phyloP scores from a whole-genome alignment of 2,888 invertebrate species.

The Geophilus truncorum region DNA sequence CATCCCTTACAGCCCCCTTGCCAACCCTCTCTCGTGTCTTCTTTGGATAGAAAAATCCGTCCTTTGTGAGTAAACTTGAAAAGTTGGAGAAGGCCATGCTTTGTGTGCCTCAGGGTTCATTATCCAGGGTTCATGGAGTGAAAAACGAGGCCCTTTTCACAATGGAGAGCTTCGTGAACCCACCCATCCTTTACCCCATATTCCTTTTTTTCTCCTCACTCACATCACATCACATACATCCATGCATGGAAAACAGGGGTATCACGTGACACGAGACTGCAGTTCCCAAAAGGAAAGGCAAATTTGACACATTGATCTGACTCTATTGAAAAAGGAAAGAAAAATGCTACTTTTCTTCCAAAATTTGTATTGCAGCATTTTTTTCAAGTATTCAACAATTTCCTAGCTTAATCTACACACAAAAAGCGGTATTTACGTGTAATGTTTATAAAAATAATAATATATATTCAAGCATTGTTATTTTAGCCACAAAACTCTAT shows the following conservation, averaged over 20 bases:
- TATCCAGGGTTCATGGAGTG: conserved; percentile 28
- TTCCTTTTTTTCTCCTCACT: neutral
- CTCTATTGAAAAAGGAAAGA: neutral
- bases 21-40: conserved; percentile 10
- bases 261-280: neutral
- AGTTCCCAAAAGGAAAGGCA: neutral
- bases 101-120: conserved; percentile 11
- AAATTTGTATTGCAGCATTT: neutral
- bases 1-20: neutral
- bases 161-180: neutral
- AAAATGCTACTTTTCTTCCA: neutral
- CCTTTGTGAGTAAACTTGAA: conserved; percentile 16
- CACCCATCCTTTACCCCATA: neutral
- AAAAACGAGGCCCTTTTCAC: conserved; percentile 23
- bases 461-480: too few relatives aligned
- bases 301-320: neutral
- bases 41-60: neutral
- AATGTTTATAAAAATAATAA: too few relatives aligned
- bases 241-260: neutral
- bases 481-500: too few relatives aligned
- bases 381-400: too few relatives aligned
- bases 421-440: too few relatives aligned
- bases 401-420: too few relatives aligned
- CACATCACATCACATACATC: neutral
- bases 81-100: conserved; percentile 8